phyloP scores from a whole-genome alignment of 1,140 invertebrate species.

The Helicoverpa zea region DNA sequence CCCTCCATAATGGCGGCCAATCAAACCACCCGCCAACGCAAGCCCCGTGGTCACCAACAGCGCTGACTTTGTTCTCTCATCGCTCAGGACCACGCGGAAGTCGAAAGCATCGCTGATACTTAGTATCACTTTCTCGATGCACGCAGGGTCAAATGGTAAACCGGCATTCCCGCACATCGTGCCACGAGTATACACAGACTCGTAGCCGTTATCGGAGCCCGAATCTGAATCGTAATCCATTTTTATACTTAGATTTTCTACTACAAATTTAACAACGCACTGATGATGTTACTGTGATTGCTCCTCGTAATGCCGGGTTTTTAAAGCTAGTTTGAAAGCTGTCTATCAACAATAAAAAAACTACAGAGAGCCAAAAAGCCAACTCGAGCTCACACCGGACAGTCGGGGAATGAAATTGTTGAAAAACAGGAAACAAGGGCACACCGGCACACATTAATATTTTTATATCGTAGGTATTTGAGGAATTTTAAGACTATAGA shows the following conservation, averaged over 20 bases:
- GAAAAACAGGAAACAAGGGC: background rate
- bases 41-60: conserved; percentile 74
- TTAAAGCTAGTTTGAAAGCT: too few species aligned
- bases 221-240: conserved; percentile 28
- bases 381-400: too few species aligned
- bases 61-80: conserved; percentile 63
- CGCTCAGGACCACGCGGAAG: conserved; percentile 72
- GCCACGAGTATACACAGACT: background rate
- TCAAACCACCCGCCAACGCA: conserved; percentile 72
- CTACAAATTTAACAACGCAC: background rate
- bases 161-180: background rate
- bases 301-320: too few species aligned
- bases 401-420: too few species aligned
- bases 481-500: conserved; percentile 18
- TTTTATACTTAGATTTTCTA: background rate
- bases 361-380: too few species aligned
- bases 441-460: too few species aligned
- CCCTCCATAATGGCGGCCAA: conserved; percentile 77
- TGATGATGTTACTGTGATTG: background rate
- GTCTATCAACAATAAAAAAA: too few species aligned
- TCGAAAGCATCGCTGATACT: conserved; percentile 74
- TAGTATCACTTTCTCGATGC: conserved; percentile 75
- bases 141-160: conserved; percentile 70
- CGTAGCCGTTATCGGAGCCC: conserved; percentile 22
- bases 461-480: background rate